A percentile compares a stretch with the other conserved stretches of the same genome.
phyloP scores from a whole-genome alignment of 2,113 vertebrate species.

The Hippocampus guttulatus region DNA sequence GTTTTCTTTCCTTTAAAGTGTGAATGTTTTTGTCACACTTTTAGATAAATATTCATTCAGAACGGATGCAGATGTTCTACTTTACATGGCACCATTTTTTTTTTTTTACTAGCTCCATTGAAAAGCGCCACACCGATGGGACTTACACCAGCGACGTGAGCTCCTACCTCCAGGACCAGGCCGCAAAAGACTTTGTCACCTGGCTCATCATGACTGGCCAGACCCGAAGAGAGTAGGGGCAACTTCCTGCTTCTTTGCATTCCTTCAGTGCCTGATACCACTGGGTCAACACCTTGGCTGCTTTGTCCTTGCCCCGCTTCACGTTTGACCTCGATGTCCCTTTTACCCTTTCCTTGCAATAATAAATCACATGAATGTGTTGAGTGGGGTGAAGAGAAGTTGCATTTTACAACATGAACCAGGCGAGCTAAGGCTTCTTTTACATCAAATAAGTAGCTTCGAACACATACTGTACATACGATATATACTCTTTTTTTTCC shows the following conservation, averaged over 20 bases:
- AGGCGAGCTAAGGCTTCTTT: not conserved
- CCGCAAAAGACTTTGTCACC: constrained; percentile 90
- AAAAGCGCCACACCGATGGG: constrained; percentile 87
- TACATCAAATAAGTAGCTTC: not conserved
- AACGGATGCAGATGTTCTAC: too few relatives aligned
- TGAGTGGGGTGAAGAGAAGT: constrained; percentile 29
- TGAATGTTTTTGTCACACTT: too few relatives aligned
- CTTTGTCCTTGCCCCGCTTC: constrained; percentile 21
- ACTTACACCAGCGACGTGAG: constrained; percentile 93
- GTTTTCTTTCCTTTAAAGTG: too few relatives aligned
- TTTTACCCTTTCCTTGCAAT: constrained; percentile 47
- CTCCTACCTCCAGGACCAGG: constrained; percentile 87
- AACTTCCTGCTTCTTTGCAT: constrained; percentile 11
- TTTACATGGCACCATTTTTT: not conserved
- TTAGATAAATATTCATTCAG: too few relatives aligned
- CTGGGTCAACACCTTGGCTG: constrained; percentile 29
- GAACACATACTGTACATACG: not conserved
- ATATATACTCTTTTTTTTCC: not conserved
- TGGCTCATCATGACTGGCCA: constrained; percentile 89
- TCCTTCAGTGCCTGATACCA: constrained; percentile 42
- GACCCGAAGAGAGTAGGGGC: constrained; percentile 88
- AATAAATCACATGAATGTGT: constrained; percentile 76
- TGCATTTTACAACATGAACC: constrained; percentile 1
- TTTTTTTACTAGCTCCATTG: constrained; percentile 64
- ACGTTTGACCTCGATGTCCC: constrained; percentile 29